These are phyloP conservation scores for Pelmatolapia mariae DNA, from an alignment of 2,113 vertebrate species.

Conservation along the genomic window DNA sequence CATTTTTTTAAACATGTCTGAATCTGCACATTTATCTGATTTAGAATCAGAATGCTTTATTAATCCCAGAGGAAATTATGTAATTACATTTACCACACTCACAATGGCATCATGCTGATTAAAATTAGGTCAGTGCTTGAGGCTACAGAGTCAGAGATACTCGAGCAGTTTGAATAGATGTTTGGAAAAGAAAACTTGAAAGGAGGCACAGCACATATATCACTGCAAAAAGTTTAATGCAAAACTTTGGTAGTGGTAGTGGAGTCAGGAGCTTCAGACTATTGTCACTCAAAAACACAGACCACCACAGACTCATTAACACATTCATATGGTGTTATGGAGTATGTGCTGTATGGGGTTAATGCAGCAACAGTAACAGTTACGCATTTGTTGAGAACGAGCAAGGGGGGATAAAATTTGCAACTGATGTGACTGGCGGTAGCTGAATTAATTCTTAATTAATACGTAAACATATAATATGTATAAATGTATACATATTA, in stretches of 20 bases:
- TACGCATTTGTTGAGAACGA: background rate
- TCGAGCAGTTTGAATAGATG: background rate
- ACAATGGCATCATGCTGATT: background rate
- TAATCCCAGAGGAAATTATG: background rate
- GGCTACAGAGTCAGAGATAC: background rate
- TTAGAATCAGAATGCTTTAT: background rate
- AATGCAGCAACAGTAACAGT: background rate
- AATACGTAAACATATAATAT: background rate
- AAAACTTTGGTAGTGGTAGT: background rate
- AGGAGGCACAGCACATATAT: background rate
- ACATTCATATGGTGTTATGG: background rate
- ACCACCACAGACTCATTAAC: background rate
- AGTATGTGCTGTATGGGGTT: background rate
- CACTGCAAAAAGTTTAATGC: background rate
- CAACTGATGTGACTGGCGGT: background rate
- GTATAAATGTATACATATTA: background rate
- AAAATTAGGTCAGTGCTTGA: background rate
- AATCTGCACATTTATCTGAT: background rate
- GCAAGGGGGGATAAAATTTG: background rate
- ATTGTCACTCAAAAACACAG: background rate
- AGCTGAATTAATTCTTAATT: background rate
- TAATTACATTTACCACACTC: background rate
- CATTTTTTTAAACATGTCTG: background rate
- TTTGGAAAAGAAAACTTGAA: background rate
- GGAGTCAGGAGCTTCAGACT: rapidly evolving